Conservation (phyloP, 2,797 vertebrate species). For the Tamandua tetradactyla region DNA sequence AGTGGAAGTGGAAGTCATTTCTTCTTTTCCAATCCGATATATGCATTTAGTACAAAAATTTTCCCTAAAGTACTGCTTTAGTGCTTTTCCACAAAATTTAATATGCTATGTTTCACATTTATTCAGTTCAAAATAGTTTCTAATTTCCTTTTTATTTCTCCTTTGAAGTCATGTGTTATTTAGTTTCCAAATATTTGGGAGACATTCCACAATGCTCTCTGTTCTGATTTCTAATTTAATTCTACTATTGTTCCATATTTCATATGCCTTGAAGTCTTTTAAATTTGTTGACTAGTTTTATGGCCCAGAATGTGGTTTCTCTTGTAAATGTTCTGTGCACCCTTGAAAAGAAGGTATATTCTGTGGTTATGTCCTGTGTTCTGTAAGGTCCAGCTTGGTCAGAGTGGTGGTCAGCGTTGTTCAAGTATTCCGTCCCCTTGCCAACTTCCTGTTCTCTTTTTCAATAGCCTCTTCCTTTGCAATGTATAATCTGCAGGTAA, state of each 20-base stretch:
- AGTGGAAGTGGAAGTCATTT: neutral
- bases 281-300: neutral
- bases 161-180: neutral
- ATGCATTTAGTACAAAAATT: neutral
- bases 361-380: neutral
- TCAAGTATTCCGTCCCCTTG: neutral
- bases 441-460: neutral
- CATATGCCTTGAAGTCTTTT: constrained; percentile 1
- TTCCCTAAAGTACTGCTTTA: neutral
- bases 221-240: neutral
- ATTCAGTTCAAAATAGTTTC: neutral
- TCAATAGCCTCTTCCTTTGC: neutral
- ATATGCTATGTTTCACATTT: neutral
- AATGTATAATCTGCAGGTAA: neutral
- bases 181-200: neutral
- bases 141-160: neutral
- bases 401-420: neutral
- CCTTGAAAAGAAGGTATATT: neutral
- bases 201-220: neutral
- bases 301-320: neutral
- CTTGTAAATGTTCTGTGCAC: neutral
- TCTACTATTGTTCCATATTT: neutral
- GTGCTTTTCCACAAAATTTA: neutral
- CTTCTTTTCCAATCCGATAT: neutral
- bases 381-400: neutral